Percentiles rank a stretch among this genome's conserved stretches.
These are phyloP conservation scores for Hirtodrosophila histrioides DNA, from an alignment of 2,888 invertebrate species.

Conservation along the genomic window DNA sequence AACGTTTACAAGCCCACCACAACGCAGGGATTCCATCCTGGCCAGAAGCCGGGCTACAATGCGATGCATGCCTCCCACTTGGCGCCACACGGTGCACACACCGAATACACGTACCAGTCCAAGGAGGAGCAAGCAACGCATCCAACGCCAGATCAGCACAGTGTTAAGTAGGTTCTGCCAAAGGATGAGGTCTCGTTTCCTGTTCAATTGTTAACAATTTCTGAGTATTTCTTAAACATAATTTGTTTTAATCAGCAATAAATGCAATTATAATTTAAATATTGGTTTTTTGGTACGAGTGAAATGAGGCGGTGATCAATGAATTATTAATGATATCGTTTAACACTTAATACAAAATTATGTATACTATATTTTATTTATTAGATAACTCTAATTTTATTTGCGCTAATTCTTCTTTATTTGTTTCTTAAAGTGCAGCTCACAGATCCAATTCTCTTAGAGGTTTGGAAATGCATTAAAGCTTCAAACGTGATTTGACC, in stretches of 20 bases:
- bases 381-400: no score
- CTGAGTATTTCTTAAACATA: slow-evolving; percentile 58
- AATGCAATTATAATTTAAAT: slow-evolving; percentile 38
- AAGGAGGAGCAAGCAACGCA: slow-evolving; percentile 45
- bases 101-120: slow-evolving; percentile 61
- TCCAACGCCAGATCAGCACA: slow-evolving; percentile 35
- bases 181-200: slow-evolving; percentile 23
- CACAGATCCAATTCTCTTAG: no score
- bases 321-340: slow-evolving; percentile 1
- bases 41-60: slow-evolving; percentile 68
- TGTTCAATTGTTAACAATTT: slow-evolving; percentile 56
- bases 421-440: no score
- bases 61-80: slow-evolving; percentile 67
- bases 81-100: slow-evolving; percentile 40
- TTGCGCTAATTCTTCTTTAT: no score
- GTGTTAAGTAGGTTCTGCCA: slow-evolving; percentile 39
- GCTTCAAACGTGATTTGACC: no score
- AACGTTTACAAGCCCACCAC: slow-evolving; percentile 72
- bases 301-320: background rate
- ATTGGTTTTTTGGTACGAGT: slow-evolving; percentile 14
- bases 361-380: no score
- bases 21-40: slow-evolving; percentile 38
- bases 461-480: no score
- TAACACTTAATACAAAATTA: no score
- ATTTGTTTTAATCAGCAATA: slow-evolving; percentile 60